Evolutionary conservation across 2,797 vertebrate species (phyloP), one percentile per base, ranked within the genome.

Genomic region (Trematomus bernacchii): DNA sequence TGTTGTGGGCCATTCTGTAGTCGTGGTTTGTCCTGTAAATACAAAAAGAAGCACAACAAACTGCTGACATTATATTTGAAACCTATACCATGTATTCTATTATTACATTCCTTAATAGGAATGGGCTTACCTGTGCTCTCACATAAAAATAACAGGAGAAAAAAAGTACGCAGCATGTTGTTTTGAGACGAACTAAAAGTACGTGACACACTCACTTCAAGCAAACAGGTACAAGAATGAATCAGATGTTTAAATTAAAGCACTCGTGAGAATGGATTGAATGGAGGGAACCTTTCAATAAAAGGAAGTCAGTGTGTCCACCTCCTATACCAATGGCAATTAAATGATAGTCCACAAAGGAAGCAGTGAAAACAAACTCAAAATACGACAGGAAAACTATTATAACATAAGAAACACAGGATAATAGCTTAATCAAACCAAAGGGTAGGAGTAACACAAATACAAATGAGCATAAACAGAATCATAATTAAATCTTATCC

Each of bases 211-310:
- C 43, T 68, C 42, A n/a, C 47, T 47, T 66, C 54, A 68, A 61
- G 21, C 42, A 48, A 30, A 79, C 67, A 57, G 51, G 61, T 66
- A 1, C 30, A 11, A 48, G 6, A 54, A 16, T 43, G 48, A 66
- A 57, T 63, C 14, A 27, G 11, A 43, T 3, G 37, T 40, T 55
- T 4, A 13, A 42, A 55, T 19, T 15, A 68, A 60, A 65, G 11
- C 60, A 46, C 61, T 83, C 76, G 80, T 83, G 50, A 82, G 46
- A 66, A 43, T 51, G 42, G 40, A 52, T 87, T 90, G 92, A 90
- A 14, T 15, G 3, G 27, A 52, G 3, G 8, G 33, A 37, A 70
- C 37, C 23, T n/a, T 51, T 18, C 61, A 43, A 30, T 6, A 66
- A 71, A 58, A 43, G 66, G 88, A 93, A 92, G 82, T 27, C 27